Percentiles rank a stretch among this genome's conserved stretches.
Conservation (phyloP, 2,113 vertebrate species). For the Hypomesus transpacificus region DNA sequence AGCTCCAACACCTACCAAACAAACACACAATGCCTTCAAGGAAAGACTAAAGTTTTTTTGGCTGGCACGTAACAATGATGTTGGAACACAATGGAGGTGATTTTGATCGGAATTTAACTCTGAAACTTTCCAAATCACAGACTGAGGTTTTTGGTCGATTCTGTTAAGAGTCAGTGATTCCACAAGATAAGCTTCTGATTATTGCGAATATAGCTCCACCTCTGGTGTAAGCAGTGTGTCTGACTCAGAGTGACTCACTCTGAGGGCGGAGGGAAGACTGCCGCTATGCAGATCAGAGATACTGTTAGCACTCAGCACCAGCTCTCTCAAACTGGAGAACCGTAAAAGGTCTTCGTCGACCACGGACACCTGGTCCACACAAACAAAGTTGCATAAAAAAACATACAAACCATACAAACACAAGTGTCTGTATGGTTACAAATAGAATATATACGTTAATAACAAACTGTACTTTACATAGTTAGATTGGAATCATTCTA, state of each 20-base stretch:
- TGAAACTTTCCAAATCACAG: no score
- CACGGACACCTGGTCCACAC: conserved; percentile 68
- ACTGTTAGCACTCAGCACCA: conserved; percentile 78
- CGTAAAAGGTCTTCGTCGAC: conserved; percentile 74
- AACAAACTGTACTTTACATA: not conserved
- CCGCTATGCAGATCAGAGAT: conserved; percentile 67
- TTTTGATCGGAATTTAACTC: no score
- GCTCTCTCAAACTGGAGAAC: conserved; percentile 77
- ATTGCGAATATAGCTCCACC: not conserved
- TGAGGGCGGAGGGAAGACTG: conserved; percentile 76
- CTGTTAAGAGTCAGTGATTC: no score
- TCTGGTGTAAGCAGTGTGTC: accelerated
- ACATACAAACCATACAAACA: no score
- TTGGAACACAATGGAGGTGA: no score
- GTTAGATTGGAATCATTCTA: no score
- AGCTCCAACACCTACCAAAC: conserved; percentile 81
- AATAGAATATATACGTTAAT: not conserved
- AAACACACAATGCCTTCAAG: not conserved
- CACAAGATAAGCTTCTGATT: no score
- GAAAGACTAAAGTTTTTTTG: not conserved
- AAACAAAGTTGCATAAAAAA: not conserved
- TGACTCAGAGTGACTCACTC: conserved; percentile 58
- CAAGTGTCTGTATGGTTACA: not conserved
- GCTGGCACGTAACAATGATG: not conserved
- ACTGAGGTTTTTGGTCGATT: no score